Percentiles rank a stretch among this genome's conserved stretches.
These are phyloP conservation scores for Nanorana parkeri DNA, from an alignment of 2,113 vertebrate genomes.

Conservation along the genomic window DNA sequence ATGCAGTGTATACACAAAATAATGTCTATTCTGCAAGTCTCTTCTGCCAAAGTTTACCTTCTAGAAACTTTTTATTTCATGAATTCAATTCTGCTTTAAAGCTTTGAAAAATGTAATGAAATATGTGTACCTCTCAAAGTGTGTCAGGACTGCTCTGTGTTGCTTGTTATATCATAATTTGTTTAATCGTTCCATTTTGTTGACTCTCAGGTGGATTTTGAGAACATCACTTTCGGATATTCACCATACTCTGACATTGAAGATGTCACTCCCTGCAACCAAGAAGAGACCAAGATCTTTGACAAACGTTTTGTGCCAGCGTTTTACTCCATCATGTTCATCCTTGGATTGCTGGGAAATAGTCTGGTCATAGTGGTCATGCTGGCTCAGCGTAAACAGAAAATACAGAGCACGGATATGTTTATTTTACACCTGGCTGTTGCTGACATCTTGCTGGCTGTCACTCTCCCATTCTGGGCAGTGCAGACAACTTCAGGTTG, in stretches of 20 bases:
- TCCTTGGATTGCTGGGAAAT: slow-evolving; percentile 82
- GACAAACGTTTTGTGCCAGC: slow-evolving; percentile 73
- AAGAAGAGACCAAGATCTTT: slow-evolving; percentile 63
- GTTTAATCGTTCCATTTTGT: not conserved
- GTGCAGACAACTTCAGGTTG: slow-evolving; percentile 70
- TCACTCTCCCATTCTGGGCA: slow-evolving; percentile 83
- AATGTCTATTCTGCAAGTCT: too few species aligned
- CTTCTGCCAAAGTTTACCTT: too few species aligned
- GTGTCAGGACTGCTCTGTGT: too few species aligned
- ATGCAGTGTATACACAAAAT: too few species aligned
- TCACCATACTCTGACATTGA: slow-evolving; percentile 26
- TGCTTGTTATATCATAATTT: not conserved
- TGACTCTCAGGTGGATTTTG: not conserved
- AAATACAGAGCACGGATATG: slow-evolving; percentile 80
- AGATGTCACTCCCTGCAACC: slow-evolving; percentile 60
- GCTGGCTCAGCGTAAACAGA: slow-evolving; percentile 63
- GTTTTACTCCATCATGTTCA: slow-evolving; percentile 76
- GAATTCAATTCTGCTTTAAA: too few species aligned
- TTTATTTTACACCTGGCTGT: slow-evolving; percentile 84
- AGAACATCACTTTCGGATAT: slow-evolving; percentile 46
- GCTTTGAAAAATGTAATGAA: too few species aligned
- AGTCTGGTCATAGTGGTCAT: slow-evolving; percentile 75
- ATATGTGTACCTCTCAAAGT: too few species aligned
- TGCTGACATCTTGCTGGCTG: slow-evolving; percentile 78
- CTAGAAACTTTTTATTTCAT: too few species aligned